These are phyloP conservation scores for Petaurus breviceps DNA, from an alignment of 2,113 vertebrate genomes.

Conservation along the genomic window DNA sequence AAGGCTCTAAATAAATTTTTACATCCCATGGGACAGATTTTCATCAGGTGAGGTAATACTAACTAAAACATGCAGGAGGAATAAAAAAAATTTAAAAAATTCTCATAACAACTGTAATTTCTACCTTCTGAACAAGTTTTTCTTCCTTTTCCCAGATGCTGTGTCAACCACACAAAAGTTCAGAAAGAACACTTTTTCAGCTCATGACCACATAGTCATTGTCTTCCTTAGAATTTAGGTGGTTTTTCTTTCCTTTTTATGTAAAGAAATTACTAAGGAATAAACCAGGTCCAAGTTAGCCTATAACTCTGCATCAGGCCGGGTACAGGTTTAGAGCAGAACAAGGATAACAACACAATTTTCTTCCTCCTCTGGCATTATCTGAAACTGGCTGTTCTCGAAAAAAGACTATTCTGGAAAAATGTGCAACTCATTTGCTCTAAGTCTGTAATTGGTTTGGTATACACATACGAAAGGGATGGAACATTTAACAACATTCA, in stretches of 20 bases:
- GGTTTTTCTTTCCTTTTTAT: not conserved
- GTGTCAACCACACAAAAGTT: not conserved
- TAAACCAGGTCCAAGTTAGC: not conserved
- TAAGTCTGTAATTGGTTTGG: constrained; percentile 62
- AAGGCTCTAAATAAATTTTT: not conserved
- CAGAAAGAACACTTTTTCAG: not conserved
- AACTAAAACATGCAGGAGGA: not conserved
- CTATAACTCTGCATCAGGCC: not conserved
- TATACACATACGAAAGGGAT: constrained; percentile 66
- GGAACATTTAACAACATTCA: constrained; percentile 70
- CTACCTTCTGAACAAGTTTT: not conserved
- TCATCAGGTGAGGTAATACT: not conserved
- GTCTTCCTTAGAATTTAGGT: constrained; percentile 23
- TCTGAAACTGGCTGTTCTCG: constrained; percentile 27
- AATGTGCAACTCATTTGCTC: constrained; percentile 70
- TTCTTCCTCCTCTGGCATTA: not conserved
- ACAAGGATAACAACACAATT: not conserved
- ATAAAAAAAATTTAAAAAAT: not conserved
- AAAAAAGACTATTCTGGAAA: constrained; percentile 46
- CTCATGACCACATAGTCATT: not conserved
- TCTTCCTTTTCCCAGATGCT: not conserved
- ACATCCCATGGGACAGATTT: not conserved
- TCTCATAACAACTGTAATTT: not conserved
- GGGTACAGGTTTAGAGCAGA: not conserved
- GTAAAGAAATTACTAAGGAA: constrained; percentile 15